Base-by-base conservation (phyloP, 1,140 invertebrate genomes). In the Drosophila baimaii region DNA sequence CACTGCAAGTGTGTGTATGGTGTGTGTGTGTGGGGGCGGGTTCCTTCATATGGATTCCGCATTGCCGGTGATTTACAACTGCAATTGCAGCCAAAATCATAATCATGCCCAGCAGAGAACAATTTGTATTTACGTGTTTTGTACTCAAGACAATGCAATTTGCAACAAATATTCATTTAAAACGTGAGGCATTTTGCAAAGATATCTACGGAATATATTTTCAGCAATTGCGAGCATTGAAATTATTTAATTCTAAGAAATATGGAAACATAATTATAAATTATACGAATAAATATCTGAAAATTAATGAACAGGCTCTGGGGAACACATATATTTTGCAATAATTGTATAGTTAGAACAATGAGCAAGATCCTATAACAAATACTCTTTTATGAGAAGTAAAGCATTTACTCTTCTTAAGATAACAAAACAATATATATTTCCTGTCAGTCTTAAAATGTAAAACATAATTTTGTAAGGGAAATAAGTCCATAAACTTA, bases 1-100 rank as follows among this genome's bases (percentile, higher is more conserved):
- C 61, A 61, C 33, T 41, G 61, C 15, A 15, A 29, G 12, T 12
- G 25, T 33, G 31, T 33, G 29, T 17, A 5, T 9, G 8, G 13
- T 19, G 27, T 44, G 5, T 43, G 33, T 57, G 23, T 19, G 33
- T 23, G 61, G 15, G 33, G 21, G 55, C 12, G 54, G 27, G n/a
- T 19, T 41, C n/a, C 25, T 64, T 21, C 17, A 9, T 62, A 43
- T 33, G 31, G 39, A 62, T 62, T 43, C 62, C 57, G 62, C 62
- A 65, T 44, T 65, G 63, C 63, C 25, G 8, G 12, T 65, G 57
- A 65, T 65, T 65, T 65, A 65, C 43, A 65, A 65, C 63, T 65
- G 41, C 41, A 65, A 65, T 65, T 63, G 63, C 63, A 68, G 59
- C 33, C 44, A 27, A 39, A 64, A 39, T 63, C 59, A 63, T 59